A percentile compares a stretch with the other conserved stretches of the same genome.
phyloP scores from a whole-genome alignment of 1,140 invertebrate species.

The Globodera rostochiensis region DNA sequence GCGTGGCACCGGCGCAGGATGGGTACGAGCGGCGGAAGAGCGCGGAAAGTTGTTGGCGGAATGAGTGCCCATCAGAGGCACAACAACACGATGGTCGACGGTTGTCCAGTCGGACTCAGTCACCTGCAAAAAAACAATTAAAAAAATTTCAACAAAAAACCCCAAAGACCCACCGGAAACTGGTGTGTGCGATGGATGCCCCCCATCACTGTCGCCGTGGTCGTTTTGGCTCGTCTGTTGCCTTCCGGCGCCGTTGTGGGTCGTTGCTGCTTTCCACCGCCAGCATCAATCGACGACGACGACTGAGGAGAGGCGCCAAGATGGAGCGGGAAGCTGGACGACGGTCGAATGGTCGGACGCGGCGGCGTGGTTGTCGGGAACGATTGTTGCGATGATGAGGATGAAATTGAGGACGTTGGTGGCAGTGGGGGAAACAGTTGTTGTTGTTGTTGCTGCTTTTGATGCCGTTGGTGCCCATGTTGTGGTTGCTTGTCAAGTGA shows the following conservation, averaged over 20 bases:
- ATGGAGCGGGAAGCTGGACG: constrained; percentile 1
- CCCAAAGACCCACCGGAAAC: background rate
- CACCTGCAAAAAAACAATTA: background rate
- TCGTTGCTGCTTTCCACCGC: background rate
- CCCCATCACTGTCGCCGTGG: background rate
- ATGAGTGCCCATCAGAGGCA: background rate
- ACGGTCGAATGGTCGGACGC: background rate
- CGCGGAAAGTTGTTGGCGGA: background rate
- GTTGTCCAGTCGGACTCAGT: background rate
- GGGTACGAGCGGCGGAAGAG: background rate
- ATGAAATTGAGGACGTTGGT: background rate
- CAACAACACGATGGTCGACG: background rate
- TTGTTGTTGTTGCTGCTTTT: background rate
- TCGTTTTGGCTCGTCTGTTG: background rate
- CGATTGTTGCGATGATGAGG: background rate
- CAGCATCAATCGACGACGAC: background rate
- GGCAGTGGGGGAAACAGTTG: constrained; percentile 9
- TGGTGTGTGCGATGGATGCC: background rate
- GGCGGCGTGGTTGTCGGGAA: background rate
- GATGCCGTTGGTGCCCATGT: background rate
- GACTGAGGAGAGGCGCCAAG: background rate
- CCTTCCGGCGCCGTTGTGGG: background rate
- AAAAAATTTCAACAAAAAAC: too few relatives aligned
- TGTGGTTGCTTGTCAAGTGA: too few relatives aligned
- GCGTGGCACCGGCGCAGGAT: background rate